Percentiles rank a stretch among this genome's conserved stretches.
These are phyloP conservation scores for Pachycephala philippinensis DNA, from an alignment of 2,113 vertebrate species.

Conservation along the genomic window DNA sequence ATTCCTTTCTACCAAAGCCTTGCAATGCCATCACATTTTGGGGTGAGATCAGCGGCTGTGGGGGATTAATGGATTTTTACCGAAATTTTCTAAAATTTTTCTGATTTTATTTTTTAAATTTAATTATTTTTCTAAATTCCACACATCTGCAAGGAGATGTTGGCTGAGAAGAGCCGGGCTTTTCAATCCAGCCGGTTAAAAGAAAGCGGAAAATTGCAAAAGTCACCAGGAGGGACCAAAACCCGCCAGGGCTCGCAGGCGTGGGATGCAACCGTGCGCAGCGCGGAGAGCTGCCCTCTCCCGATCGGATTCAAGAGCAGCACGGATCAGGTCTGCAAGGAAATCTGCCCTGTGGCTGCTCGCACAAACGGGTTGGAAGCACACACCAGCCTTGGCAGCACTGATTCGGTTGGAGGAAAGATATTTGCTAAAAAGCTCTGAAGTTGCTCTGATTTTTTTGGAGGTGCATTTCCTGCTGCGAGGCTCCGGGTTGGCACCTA, in stretches of 20 bases:
- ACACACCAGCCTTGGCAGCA: not conserved
- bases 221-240: not conserved
- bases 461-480: not conserved
- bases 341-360: not conserved
- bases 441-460: not conserved
- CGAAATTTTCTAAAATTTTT: not conserved
- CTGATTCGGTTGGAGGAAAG: rapidly evolving
- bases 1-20: not conserved
- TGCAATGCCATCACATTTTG: rapidly evolving
- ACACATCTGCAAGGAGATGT: rapidly evolving
- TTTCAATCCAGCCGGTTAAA: rapidly evolving
- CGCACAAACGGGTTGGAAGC: rapidly evolving
- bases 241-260: rapidly evolving
- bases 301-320: not conserved
- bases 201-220: not conserved
- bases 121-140: not conserved
- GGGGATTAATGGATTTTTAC: not conserved
- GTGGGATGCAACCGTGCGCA: rapidly evolving
- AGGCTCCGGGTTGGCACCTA: not conserved
- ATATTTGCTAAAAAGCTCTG: not conserved
- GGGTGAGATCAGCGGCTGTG: not conserved
- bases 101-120: not conserved
- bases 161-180: not conserved
- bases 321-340: rapidly evolving
- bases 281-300: not conserved